phyloP scores from a whole-genome alignment of 2,113 vertebrate species.

The Vicugna pacos region DNA sequence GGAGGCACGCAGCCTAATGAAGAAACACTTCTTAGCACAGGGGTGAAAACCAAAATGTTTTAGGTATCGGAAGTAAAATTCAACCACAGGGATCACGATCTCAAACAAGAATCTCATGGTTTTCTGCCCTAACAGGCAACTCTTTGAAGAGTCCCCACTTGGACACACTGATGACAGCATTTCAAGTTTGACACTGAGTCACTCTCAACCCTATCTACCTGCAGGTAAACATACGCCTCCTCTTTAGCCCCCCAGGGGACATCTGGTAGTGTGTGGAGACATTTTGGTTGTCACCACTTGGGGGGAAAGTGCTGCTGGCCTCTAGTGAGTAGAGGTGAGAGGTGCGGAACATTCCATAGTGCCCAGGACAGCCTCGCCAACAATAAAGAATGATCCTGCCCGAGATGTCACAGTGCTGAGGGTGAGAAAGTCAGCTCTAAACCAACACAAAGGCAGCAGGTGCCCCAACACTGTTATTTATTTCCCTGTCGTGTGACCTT shows the following conservation, averaged over 20 bases:
- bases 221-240: neutral
- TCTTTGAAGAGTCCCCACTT: neutral
- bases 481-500: neutral
- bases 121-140: neutral
- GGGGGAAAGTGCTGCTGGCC: neutral
- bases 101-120: neutral
- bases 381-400: neutral
- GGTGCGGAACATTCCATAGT: neutral
- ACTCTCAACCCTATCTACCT: no score
- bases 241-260: neutral
- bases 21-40: neutral
- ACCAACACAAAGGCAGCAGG: neutral
- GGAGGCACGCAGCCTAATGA: neutral
- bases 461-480: neutral
- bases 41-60: neutral
- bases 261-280: neutral
- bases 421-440: neutral
- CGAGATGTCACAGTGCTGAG: neutral
- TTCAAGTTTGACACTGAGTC: rapidly evolving
- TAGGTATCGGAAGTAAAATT: neutral
- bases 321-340: neutral
- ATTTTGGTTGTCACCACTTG: neutral
- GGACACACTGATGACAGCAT: neutral
- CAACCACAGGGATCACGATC: neutral
- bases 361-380: neutral